phyloP scores from a whole-genome alignment of 2,113 vertebrate species.

The Colius striatus region DNA sequence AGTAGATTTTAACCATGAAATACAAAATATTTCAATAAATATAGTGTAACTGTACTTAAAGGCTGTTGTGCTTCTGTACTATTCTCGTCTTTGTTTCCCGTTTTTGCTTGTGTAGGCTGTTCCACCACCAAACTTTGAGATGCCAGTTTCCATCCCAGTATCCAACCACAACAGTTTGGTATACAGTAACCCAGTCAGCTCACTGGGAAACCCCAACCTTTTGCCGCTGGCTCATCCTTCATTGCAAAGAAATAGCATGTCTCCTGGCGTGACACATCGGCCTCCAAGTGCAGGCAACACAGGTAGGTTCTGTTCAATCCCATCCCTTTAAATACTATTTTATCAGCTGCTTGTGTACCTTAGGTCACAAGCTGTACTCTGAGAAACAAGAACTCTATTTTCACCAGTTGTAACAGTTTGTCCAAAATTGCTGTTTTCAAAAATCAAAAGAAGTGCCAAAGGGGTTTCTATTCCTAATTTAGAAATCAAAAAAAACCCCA shows the following conservation, averaged over 20 bases:
- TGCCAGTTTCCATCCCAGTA: slow-evolving; percentile 98
- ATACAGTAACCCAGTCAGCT: slow-evolving; percentile 93
- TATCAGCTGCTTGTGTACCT: not conserved
- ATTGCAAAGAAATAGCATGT: slow-evolving; percentile 99
- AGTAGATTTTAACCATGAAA: not conserved
- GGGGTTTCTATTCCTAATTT: not conserved
- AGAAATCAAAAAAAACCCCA: not conserved
- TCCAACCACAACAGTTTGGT: slow-evolving; percentile 97
- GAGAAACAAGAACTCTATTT: not conserved
- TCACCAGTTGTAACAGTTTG: not conserved
- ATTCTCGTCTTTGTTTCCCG: slow-evolving; percentile 43
- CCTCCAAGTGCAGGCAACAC: slow-evolving; percentile 97
- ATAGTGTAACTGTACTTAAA: slow-evolving; percentile 16
- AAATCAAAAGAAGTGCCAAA: not conserved
- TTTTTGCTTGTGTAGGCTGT: slow-evolving; percentile 84
- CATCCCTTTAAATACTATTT: not conserved
- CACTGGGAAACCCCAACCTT: slow-evolving; percentile 96
- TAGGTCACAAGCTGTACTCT: not conserved
- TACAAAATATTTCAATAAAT: slow-evolving; percentile 48
- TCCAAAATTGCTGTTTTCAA: not conserved
- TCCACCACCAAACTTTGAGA: slow-evolving; percentile 96
- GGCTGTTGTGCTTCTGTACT: slow-evolving; percentile 42
- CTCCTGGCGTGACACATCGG: slow-evolving; percentile 95
- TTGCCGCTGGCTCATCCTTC: slow-evolving; percentile 95
- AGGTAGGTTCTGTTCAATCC: slow-evolving; percentile 66